Evolutionary conservation across 2,888 invertebrate species (phyloP), one percentile per base, ranked within the genome.

Genomic region (Tachina fera): DNA sequence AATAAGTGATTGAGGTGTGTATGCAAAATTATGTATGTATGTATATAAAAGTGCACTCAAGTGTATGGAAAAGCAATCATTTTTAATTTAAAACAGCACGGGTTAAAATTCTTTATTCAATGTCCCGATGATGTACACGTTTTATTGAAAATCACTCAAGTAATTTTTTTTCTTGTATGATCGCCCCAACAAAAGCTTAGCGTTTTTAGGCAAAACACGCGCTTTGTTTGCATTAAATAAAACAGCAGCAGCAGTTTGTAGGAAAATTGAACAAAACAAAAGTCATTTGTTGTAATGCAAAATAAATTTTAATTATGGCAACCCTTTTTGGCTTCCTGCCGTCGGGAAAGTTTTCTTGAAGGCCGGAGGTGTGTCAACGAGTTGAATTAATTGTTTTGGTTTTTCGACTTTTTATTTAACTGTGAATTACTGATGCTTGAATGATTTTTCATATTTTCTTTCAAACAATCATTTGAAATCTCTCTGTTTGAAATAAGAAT

Each of bases 321-420:
- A 87, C 72, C 87, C 87, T 67, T 31, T 85, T 82, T 67, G 39
- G 31, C 63, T 43, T 39, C 89, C 90, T 88, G 90, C 90, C 90
- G 90, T 87, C 88, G 89, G 90, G 90, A 90, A 90, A 90, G 88
- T 89, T 86, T 74, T 72, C 60, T 79, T 77, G 22, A 77, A 58
- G 31, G 31, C 16, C 31, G 58, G 80, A 87, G 82, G 82, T 83
- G 82, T 82, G 79, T 80, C 83, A 79, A 76, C 41, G 68, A 72
- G 65, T 71, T 87, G 82, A 78, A 70, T 63, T 82, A 83, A 83
- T 79, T 83, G 83, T 79, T 83, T 79, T 56, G 51, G 58, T 75
- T 77, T 71, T 53, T 56, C 51, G 9, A 19, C 16, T 13, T 49
- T 67, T 78, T 76, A 74, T 63, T 80, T 70, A 63, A 65, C 86